Base-by-base conservation (phyloP, 1,140 invertebrate species). In the Caerostris darwini region DNA sequence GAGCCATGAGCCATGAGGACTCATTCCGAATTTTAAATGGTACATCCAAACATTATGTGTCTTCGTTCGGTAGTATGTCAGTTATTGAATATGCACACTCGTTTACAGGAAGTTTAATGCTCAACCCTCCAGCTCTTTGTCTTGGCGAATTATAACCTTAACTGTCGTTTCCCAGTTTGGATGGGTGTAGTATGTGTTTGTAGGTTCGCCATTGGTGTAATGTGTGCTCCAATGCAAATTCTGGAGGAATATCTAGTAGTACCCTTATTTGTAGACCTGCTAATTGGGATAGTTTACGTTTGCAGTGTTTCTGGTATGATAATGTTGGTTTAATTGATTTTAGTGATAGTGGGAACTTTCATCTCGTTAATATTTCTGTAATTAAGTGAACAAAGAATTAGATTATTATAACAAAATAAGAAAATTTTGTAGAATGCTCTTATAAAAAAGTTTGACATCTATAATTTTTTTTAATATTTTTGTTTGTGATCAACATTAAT, bases 1-100 rank as follows among this genome's bases (percentile, higher is more conserved):
- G 3, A 34, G 71, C 71, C 10, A 50, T 77, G 7, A 14, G 71
- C 71, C 34, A 34, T 34, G 10, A 5, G 34, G 71, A 34, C 34
- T 77, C 12, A 77, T 77, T 77, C 34, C 53, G 34, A 34, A 77
- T 77, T 77, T 77, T 77, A 77, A 77, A 77, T 34, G 12, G 12
- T 10, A 64, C 17, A 10, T 12, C 10, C 61, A 14, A 77, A 10
- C 34, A 50, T 77, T 64, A 64, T 64, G 61, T 17, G 61, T 64
- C 17, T 77, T 34, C 12, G 50, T 7, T 12, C 8, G 12, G 71
- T 77, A 50, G 10, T 12, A 19, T 12, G 34, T 34, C 34, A 77
- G 34, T 77, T 77, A 77, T 77, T 77, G 71, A 77, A 77, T 77
- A 77, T 77, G 34, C 34, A 53, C 34, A 77, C 34, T 77, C 71